Evolutionary conservation across 2,113 vertebrate genomes (phyloP).

Genomic region (Montifringilla adamsi): DNA sequence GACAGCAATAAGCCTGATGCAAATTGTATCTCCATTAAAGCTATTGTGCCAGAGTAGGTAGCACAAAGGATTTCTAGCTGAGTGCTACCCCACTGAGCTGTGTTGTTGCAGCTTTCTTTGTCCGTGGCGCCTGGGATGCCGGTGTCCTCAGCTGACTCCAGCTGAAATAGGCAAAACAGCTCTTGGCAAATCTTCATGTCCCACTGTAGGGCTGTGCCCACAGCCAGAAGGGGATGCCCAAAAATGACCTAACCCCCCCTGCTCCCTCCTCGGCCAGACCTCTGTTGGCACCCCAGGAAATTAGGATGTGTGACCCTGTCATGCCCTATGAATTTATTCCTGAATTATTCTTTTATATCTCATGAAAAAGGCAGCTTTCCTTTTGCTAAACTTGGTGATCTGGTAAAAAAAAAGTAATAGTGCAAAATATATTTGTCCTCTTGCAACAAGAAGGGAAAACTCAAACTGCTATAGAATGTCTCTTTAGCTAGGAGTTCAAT

Average conservation of each 20-base stretch:
- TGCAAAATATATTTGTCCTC: not conserved
- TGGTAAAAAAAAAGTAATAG: not conserved
- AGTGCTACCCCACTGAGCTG: not conserved
- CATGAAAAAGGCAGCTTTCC: not conserved
- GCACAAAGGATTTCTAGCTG: slow-evolving; percentile 32
- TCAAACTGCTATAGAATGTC: not conserved
- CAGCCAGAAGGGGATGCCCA: not conserved
- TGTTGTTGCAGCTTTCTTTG: slow-evolving; percentile 23
- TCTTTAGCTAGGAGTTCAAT: not conserved
- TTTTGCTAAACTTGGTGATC: not conserved
- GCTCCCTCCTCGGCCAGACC: not conserved
- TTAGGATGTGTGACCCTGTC: not conserved
- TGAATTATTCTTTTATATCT: not conserved
- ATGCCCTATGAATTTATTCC: not conserved
- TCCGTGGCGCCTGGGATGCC: not conserved
- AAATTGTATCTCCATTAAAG: not conserved
- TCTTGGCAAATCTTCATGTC: not conserved
- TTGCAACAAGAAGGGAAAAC: not conserved
- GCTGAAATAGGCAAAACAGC: not conserved
- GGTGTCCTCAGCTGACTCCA: slow-evolving; percentile 45
- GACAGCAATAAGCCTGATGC: not conserved
- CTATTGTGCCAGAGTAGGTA: slow-evolving; percentile 4
- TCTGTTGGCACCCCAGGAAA: not conserved
- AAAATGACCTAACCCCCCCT: not conserved
- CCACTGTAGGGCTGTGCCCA: not conserved